Conservation (phyloP, 2,113 vertebrate species). For the Thermophis baileyi region DNA sequence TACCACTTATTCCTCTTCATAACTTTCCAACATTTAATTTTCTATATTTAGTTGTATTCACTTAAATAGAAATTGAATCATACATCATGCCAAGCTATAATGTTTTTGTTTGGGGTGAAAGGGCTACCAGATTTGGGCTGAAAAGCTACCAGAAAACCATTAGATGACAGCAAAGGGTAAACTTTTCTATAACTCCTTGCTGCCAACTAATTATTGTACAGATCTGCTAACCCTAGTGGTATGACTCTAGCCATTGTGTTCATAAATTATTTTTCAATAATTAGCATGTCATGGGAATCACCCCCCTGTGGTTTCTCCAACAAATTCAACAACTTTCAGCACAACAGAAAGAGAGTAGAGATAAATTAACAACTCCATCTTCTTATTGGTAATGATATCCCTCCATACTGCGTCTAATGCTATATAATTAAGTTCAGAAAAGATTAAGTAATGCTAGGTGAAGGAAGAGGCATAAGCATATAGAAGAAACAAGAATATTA, state of each 20-base stretch:
- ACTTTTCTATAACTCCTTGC: neutral
- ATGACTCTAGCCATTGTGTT: neutral
- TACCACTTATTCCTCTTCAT: neutral
- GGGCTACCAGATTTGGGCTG: neutral
- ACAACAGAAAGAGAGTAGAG: neutral
- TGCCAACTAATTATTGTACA: neutral
- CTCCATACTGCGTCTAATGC: neutral
- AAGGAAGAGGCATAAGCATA: neutral
- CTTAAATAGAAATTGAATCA: neutral
- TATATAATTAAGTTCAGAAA: conserved; percentile 3
- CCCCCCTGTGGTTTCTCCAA: neutral
- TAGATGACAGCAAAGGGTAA: neutral
- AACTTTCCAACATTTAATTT: neutral
- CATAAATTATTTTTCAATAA: neutral
- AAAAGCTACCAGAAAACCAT: neutral
- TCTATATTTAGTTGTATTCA: neutral
- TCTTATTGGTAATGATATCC: neutral
- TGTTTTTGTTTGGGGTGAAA: neutral
- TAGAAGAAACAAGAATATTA: neutral
- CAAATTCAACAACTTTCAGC: neutral
- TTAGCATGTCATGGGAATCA: neutral
- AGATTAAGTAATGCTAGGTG: neutral
- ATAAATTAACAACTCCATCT: neutral
- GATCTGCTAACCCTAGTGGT: neutral
- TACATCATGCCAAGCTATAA: neutral